Base-by-base conservation (phyloP, 2,888 invertebrate genomes). In the Platycheirus rosarum region DNA sequence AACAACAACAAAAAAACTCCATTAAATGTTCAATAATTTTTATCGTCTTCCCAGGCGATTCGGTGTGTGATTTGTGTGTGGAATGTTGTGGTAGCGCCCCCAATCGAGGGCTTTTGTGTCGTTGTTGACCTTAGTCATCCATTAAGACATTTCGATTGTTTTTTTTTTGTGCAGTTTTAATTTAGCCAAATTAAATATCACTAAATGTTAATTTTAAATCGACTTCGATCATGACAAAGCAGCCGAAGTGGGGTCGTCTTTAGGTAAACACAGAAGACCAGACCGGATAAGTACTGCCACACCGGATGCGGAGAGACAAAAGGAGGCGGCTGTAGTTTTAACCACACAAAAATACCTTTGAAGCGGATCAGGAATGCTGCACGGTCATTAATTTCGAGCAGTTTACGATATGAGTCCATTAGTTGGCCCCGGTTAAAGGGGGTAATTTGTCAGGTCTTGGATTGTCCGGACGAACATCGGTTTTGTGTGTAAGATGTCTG, bases 331-430 rank as follows among this genome's bases (percentile, higher is more conserved):
- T 37, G 40, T 5, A 44, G 20, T 9, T 32, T 40, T 62, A 66
- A 62, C 40, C 63, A 62, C 71, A 77, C 14, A 63, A 40, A 70
- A 65, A 44, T 63, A 57, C 48, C 40, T 35, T 35, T 55, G 66
- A 57, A 70, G 49, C 70, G 32, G 62, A 62, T 62, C 66, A 53
- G 42, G 57, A 79, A 60, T 62, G 69, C 65, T 68, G 80, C 57
- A 84, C 57, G 84, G 82, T 85, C 84, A 85, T 86, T 85, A 85
- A 85, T 85, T 84, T 84, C 76, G 74, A 84, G 76, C 69, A 84
- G 80, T 86, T 86, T 85, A 84, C 84, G 85, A 84, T 86, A 86
- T 85, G 86, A 84, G 73, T 85, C 85, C 85, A 85, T 85, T 85
- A 85, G 85, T 62, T 84, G 18, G 71, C 8, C 55, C 77, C 32